A percentile compares a stretch with the other conserved stretches of the same genome.
These are phyloP conservation scores for Leptinotarsa haldemani DNA, from an alignment of 2,888 invertebrate species.

Conservation along the genomic window DNA sequence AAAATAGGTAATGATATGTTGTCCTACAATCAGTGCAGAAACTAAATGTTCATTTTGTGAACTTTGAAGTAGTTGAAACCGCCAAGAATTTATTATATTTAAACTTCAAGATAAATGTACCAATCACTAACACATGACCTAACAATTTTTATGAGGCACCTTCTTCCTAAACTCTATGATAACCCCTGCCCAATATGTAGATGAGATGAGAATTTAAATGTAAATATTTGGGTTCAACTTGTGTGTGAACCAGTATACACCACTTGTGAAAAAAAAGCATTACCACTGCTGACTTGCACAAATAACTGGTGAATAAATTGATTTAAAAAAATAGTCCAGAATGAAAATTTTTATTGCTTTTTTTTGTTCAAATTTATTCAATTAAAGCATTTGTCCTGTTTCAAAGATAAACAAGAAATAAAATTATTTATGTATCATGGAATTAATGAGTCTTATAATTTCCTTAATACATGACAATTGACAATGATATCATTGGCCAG, in stretches of 20 bases:
- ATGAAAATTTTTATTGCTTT: not conserved
- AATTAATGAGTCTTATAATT: not conserved
- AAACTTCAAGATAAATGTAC: not conserved
- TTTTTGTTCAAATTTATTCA: not conserved
- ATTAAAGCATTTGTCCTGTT: not conserved
- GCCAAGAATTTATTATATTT: conserved; percentile 1
- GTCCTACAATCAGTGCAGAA: not conserved
- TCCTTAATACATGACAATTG: not conserved
- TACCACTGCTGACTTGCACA: not conserved
- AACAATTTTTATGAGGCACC: not conserved
- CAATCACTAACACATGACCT: not conserved
- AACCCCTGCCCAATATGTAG: not conserved
- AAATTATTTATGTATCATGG: not conserved
- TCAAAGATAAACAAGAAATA: not conserved
- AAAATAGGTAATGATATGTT: not conserved
- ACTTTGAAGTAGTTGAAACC: not conserved
- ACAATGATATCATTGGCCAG: not conserved
- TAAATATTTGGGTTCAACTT: not conserved
- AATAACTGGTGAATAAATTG: not conserved
- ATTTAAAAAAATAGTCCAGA: not conserved
- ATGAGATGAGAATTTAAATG: not conserved
- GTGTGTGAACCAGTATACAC: not conserved
- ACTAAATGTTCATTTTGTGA: not conserved
- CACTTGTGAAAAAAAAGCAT: not conserved
- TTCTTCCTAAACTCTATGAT: not conserved